Evolutionary conservation across 2,888 invertebrate species (phyloP).

Genomic region (Mimumesa dahlbomi): DNA sequence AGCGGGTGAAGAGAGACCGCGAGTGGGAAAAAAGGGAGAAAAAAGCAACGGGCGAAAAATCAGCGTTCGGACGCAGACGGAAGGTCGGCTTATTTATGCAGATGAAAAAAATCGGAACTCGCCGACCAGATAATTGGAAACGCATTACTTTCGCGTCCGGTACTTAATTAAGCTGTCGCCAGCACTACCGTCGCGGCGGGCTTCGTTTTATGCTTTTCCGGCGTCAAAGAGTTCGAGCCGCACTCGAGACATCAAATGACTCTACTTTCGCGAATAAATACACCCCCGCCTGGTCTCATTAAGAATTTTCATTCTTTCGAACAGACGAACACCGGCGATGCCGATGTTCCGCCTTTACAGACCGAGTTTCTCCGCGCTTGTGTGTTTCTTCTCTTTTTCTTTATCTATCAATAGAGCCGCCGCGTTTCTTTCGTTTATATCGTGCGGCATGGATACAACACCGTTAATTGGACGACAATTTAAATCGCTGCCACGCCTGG

Average conservation of each 20-base stretch:
- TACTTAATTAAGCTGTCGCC: slow-evolving; percentile 45
- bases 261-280: slow-evolving; percentile 3
- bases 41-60: neutral
- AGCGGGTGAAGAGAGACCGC: too few relatives aligned
- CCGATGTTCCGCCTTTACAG: too few relatives aligned
- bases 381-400: too few relatives aligned
- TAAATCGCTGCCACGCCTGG: too few relatives aligned
- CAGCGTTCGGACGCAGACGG: too few relatives aligned
- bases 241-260: slow-evolving; percentile 8
- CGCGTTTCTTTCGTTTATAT: too few relatives aligned
- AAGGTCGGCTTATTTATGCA: slow-evolving; percentile 30
- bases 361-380: too few relatives aligned
- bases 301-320: neutral
- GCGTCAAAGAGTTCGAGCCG: slow-evolving; percentile 9
- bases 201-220: slow-evolving; percentile 3
- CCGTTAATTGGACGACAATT: too few relatives aligned
- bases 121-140: slow-evolving; percentile 33
- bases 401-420: too few relatives aligned
- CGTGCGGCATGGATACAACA: too few relatives aligned
- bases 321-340: neutral
- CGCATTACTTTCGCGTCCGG: slow-evolving; percentile 31
- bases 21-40: too few relatives aligned
- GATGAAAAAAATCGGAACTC: slow-evolving; percentile 29
- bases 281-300: slow-evolving; percentile 1
- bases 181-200: slow-evolving; percentile 6